phyloP scores from a whole-genome alignment of 2,113 vertebrate species.

The Bos taurus region DNA sequence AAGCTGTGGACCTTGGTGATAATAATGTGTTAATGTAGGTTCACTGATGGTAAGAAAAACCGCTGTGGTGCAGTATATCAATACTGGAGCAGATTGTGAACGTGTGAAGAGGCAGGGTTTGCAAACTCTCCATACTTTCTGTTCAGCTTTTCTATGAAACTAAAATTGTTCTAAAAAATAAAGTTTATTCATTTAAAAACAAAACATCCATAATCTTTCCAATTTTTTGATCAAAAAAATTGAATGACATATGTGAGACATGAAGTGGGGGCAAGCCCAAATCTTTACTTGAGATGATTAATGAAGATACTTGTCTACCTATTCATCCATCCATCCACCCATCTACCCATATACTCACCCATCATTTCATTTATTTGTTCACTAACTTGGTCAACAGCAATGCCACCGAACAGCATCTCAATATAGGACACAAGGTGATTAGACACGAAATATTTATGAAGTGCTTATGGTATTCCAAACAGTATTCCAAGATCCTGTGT shows the following conservation, averaged over 20 bases:
- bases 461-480: not conserved
- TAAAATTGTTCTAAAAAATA: not conserved
- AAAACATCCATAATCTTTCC: not conserved
- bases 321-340: not conserved
- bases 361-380: not conserved
- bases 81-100: not conserved
- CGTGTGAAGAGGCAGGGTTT: not conserved
- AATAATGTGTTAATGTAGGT: not conserved
- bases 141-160: not conserved
- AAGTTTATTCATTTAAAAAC: not conserved
- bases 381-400: not conserved
- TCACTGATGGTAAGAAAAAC: not conserved
- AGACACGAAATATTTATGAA: not conserved
- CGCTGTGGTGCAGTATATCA: not conserved
- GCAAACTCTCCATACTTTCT: not conserved
- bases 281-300: not conserved
- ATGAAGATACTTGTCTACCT: not conserved
- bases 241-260: not conserved
- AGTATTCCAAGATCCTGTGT: not conserved
- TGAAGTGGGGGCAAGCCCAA: not conserved
- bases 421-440: not conserved
- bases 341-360: not conserved
- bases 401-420: not conserved
- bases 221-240: not conserved
- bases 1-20: not conserved